Base-by-base conservation (phyloP, 1,140 invertebrate genomes). In the Dermatophagoides farinae region DNA sequence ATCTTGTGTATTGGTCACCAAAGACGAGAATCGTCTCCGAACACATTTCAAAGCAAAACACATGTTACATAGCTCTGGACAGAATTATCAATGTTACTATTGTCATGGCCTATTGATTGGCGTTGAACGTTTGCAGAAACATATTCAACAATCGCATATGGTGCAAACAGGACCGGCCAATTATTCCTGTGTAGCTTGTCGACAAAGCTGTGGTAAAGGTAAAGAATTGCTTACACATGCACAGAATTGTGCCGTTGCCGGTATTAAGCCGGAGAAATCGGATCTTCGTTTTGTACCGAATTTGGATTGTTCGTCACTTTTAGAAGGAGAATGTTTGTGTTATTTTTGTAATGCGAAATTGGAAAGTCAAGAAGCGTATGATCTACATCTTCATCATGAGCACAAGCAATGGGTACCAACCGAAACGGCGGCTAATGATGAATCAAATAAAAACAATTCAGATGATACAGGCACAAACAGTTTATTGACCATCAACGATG, bases 1-100 rank as follows among this genome's bases (percentile, higher is more conserved):
- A 38, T 65, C 59, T 37, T 68, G 67, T 60, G 63, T 51, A 9
- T 66, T 66, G 51, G 64, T 65, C 41, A 68, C 67, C 6, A 63
- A 66, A 38, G 64, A 65, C 23, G 63, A 65, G n/a, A 65, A 59
- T 59, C 61, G 67, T 9, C 50, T 68, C 0, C 61, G 62, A 20
- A 67, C 64, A 37, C 67, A 68, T 63, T 66, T 63, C 2, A 66
- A 66, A 41, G 67, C 68, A n/a, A 66, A 66, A 31, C 67, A 68
- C 58, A 62, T 68, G 50, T 61, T 68, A 40, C 65, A 65, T 57
- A 65, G 62, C 39, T 62, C 64, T 16, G 62, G 63, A 6, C 67
- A 67, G 23, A 67, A 68, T 58, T 57, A 68, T n/a, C 66, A 68
- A 49, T 68, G 67, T 53, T 64, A 62, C 31, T 67, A 67, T 22